These are phyloP conservation scores for Orbicella faveolata DNA, from an alignment of 64 coral and sea anemone genomes.

Conservation along the genomic window DNA sequence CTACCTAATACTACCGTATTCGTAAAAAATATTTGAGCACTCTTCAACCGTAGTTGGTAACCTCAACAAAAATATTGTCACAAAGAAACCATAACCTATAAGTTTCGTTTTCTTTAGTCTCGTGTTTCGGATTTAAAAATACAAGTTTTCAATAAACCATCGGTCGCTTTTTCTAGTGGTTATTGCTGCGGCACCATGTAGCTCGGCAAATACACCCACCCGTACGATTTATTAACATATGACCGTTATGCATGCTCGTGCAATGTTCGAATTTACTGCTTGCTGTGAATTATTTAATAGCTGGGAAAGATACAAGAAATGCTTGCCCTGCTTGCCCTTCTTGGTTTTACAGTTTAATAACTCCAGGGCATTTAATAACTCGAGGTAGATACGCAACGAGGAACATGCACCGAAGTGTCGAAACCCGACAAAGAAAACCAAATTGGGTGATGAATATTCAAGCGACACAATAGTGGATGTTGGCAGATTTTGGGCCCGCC, in stretches of 20 bases:
- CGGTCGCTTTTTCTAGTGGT: not conserved
- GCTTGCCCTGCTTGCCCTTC: not conserved
- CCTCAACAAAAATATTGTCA: no score
- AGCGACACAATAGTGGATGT: slow-evolving; percentile 38
- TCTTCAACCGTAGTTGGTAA: no score
- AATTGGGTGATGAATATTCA: slow-evolving; percentile 65
- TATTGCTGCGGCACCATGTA: not conserved
- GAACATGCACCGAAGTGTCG: slow-evolving; percentile 5
- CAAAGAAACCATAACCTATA: no score
- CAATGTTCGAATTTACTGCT: slow-evolving; percentile 28
- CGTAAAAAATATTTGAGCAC: no score
- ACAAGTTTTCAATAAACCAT: not conserved
- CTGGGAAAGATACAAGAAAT: not conserved
- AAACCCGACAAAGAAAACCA: slow-evolving; percentile 49
- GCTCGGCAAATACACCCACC: slow-evolving; percentile 43
- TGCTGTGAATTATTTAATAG: slow-evolving; percentile 43
- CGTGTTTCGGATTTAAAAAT: not conserved
- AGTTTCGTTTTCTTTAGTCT: not conserved
- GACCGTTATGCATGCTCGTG: slow-evolving; percentile 37
- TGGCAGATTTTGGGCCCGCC: slow-evolving; percentile 67
- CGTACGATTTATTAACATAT: slow-evolving; percentile 33
- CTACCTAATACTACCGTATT: not conserved
- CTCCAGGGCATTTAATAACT: not conserved
- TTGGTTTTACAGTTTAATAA: not conserved
- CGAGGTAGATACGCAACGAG: slow-evolving; percentile 6